These are phyloP conservation scores for Watsonalla cultraria DNA, from an alignment of 2,888 invertebrate species.

Conservation along the genomic window DNA sequence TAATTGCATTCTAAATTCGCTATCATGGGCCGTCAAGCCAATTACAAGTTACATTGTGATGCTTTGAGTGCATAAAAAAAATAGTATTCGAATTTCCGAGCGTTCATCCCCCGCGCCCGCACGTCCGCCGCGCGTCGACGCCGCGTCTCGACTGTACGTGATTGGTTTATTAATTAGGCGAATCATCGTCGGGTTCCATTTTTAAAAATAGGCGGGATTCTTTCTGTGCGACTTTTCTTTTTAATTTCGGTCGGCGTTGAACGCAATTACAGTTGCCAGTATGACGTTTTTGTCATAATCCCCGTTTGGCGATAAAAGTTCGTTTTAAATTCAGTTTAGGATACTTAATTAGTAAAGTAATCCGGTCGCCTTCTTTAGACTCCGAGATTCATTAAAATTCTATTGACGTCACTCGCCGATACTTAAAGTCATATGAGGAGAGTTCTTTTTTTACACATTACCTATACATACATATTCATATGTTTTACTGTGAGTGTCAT, in stretches of 20 bases:
- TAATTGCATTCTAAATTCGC: conserved; percentile 60
- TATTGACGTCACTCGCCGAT: conserved; percentile 11
- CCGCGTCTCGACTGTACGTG: conserved; percentile 78
- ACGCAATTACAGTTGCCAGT: conserved; percentile 72
- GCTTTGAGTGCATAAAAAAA: conserved; percentile 72
- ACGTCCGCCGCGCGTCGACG: conserved; percentile 75
- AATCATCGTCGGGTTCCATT: conserved; percentile 72
- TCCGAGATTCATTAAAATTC: conserved; percentile 29
- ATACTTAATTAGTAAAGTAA: conserved; percentile 51
- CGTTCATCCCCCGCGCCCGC: conserved; percentile 77
- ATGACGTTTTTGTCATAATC: conserved; percentile 65
- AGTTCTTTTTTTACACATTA: background rate
- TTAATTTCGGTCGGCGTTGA: conserved; percentile 73
- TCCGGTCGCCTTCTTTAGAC: conserved; percentile 29
- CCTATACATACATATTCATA: background rate
- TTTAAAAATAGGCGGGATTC: conserved; percentile 79
- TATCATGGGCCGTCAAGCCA: conserved; percentile 67
- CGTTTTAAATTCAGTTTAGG: conserved; percentile 42
- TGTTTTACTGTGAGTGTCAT: background rate
- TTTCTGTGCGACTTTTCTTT: conserved; percentile 74
- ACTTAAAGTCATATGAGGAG: conserved; percentile 5
- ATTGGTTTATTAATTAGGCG: conserved; percentile 79
- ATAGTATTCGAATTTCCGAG: conserved; percentile 75
- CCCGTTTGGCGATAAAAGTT: conserved; percentile 49
- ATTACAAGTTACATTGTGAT: conserved; percentile 73